Percentiles rank a stretch among this genome's conserved stretches.
These are phyloP conservation scores for Brachyalestes nurse DNA, from an alignment of 2,797 vertebrate species.

Conservation along the genomic window DNA sequence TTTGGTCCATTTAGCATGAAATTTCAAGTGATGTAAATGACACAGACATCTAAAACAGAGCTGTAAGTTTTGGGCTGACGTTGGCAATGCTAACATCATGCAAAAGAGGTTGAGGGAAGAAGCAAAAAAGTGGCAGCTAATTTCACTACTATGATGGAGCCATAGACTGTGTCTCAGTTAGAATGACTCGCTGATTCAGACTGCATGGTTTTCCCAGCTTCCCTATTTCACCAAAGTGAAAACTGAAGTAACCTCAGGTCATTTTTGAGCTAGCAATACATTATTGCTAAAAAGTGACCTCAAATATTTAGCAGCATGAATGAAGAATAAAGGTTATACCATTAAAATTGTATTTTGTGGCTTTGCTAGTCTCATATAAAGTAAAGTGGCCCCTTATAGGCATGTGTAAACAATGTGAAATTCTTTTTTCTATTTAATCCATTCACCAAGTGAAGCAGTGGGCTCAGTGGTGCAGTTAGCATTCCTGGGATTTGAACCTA, in stretches of 20 bases:
- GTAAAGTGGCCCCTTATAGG: too few species aligned
- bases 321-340: background rate
- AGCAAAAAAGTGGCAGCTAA: background rate
- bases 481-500: too few species aligned
- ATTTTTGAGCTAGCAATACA: background rate
- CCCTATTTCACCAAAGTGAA: constrained; percentile 36
- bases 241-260: constrained; percentile 24
- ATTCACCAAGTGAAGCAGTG: too few species aligned
- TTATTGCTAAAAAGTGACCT: constrained; percentile 6
- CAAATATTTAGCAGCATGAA: background rate
- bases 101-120: background rate
- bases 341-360: background rate
- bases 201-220: constrained; percentile 44
- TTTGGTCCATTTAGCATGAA: background rate
- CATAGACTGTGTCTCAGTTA: background rate
- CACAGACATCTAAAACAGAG: background rate
- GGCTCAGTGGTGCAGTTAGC: too few species aligned
- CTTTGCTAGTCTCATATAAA: background rate
- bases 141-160: background rate
- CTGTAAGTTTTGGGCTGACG: background rate
- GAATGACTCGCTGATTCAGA: constrained; percentile 41
- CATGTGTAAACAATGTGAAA: too few species aligned
- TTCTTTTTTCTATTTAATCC: too few species aligned
- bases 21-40: background rate
- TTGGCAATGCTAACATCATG: background rate